Percentiles rank a stretch among this genome's conserved stretches.
phyloP scores from a whole-genome alignment of 2,113 vertebrate genomes.

The Cygnus atratus region DNA sequence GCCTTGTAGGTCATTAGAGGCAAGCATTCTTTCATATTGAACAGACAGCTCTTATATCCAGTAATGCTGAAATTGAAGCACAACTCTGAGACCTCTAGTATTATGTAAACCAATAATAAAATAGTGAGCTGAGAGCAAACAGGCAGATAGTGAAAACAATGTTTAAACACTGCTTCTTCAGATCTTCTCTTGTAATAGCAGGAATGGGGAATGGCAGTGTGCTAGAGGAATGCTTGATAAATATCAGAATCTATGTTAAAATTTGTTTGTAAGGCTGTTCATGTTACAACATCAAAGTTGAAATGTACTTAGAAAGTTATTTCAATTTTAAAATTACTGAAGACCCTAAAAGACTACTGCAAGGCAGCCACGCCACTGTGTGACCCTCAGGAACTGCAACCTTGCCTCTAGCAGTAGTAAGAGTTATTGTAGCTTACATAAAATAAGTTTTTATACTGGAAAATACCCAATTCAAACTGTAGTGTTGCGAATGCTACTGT shows the following conservation, averaged over 20 bases:
- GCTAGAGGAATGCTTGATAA: neutral
- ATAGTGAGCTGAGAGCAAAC: neutral
- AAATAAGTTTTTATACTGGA: neutral
- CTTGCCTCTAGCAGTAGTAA: neutral
- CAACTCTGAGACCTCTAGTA: neutral
- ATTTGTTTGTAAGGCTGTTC: neutral
- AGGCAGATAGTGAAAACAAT: neutral
- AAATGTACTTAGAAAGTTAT: neutral
- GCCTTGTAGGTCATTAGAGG: rapidly evolving
- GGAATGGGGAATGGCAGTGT: neutral
- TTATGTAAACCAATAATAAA: neutral
- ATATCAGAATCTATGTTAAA: neutral
- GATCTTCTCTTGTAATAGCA: neutral
- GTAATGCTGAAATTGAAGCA: neutral
- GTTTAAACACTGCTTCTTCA: neutral
- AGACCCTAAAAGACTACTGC: neutral
- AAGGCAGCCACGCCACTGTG: neutral
- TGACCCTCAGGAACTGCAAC: neutral
- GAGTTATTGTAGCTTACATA: neutral
- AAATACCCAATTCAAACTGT: neutral
- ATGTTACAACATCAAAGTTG: neutral
- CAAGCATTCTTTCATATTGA: neutral
- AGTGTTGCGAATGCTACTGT: neutral
- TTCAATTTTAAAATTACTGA: neutral
- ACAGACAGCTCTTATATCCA: neutral